Base-by-base conservation (phyloP, 2,888 invertebrate genomes). In the Carterocephalus palaemon region DNA sequence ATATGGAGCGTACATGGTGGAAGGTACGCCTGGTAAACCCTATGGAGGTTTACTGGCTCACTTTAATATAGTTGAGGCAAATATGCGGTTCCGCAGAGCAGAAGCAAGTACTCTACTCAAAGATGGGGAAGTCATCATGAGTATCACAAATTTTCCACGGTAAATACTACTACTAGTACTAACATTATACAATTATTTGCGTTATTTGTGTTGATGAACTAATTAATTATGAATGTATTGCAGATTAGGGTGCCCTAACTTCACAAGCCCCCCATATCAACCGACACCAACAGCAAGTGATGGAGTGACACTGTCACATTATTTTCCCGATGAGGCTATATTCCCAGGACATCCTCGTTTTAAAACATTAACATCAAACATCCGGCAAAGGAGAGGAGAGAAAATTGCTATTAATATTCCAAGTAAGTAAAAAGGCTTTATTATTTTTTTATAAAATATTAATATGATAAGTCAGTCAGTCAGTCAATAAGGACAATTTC, bases 1-100 rank as follows among this genome's bases (percentile, higher is more conserved):
- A 81, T 99, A 97, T 87, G 99, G 96, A 2, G 93, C 95, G n/a
- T 99, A 98, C 70, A 99, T 99, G 98, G 90, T 98, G 46, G 98
- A 99, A 88, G 99, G 99, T 9, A 99, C 99, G 0, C 99, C 99
- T 0, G 99, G 99, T 1, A 92, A 93, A 65, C 96, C 96, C 0
- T 99, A 98, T 64, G 98, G 98, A 4, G 96, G 97, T 0, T 88
- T 97, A 7, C 88, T 99, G 70, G 97, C 97, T 3, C 97, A 99
- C 86, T 98, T 99, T 77, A 99, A 99, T 79, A 92, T 97, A 49
- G 99, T 99, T 3, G 99, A 99, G 79, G 95, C 97, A 3, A 99
- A 99, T 78, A 99, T 99, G 99, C 92, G 90, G 56, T 91, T 93
- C 62, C 89, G 97, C 36, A 89, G 98, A 54, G 92, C 95, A 56